Evolutionary conservation across 2,113 vertebrate genomes (phyloP).

Genomic region (Plectropomus leopardus): DNA sequence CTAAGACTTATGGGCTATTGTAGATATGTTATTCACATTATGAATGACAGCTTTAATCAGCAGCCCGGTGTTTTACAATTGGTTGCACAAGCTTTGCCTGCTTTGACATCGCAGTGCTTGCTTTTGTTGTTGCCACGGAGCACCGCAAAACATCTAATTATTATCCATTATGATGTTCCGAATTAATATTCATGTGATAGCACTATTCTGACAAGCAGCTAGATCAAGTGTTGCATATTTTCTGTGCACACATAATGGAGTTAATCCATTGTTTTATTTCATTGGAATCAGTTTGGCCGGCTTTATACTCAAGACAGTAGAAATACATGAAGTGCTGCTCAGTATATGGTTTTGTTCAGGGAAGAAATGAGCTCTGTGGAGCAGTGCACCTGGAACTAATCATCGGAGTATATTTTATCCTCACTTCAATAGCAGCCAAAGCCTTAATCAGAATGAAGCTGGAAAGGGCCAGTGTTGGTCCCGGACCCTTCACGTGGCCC

Average conservation of each 20-base stretch:
- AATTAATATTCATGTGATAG: constrained; percentile 49
- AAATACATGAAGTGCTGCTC: constrained; percentile 12
- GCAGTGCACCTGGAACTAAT: constrained; percentile 49
- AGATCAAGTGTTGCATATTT: constrained; percentile 38
- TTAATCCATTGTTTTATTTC: constrained; percentile 17
- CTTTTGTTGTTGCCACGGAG: constrained; percentile 8
- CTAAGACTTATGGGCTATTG: constrained; percentile 26
- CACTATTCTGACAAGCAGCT: constrained; percentile 25
- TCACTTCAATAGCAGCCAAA: constrained; percentile 35
- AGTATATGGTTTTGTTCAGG: constrained; percentile 23
- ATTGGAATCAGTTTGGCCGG: constrained; percentile 1
- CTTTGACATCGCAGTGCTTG: constrained; percentile 6
- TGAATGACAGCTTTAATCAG: constrained; percentile 52
- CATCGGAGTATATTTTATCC: constrained; percentile 36
- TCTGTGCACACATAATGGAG: constrained; percentile 10
- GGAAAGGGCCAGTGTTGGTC: constrained; percentile 10
- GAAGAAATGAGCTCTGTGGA: constrained; percentile 27
- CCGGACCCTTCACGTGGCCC: constrained; percentile 22
- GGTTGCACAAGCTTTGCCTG: constrained; percentile 12
- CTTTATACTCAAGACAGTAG: neutral
- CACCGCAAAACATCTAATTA: constrained; percentile 42
- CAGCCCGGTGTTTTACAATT: constrained; percentile 41
- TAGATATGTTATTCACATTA: constrained; percentile 37
- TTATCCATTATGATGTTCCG: constrained; percentile 24
- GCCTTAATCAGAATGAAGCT: constrained; percentile 17